Percentiles rank a stretch among this genome's conserved stretches.
Conservation (phyloP, 2,797 vertebrate species). For the Agapornis canus region DNA sequence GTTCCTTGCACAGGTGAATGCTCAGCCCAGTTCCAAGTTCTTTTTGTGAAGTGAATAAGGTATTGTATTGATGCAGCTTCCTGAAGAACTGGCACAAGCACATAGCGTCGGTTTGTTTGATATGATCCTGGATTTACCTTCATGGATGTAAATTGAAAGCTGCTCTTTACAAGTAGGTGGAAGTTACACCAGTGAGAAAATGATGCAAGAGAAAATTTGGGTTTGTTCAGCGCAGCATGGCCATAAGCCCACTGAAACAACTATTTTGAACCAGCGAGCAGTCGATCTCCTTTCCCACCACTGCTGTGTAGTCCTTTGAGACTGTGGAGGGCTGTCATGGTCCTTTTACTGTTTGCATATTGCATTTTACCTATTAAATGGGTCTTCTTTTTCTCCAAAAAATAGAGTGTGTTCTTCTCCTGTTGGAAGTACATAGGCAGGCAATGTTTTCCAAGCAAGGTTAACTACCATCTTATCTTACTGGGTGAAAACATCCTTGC, state of each 20-base stretch:
- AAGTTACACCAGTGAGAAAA: not conserved
- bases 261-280: not conserved
- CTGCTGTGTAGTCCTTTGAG: not conserved
- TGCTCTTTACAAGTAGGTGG: not conserved
- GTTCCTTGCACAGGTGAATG: not conserved
- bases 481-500: not conserved
- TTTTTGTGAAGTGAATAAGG: not conserved
- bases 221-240: not conserved
- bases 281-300: not conserved
- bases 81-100: not conserved
- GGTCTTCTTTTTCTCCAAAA: not conserved
- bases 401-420: not conserved
- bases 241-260: not conserved
- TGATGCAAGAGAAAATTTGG: not conserved
- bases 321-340: rapidly evolving
- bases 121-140: not conserved
- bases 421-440: not conserved
- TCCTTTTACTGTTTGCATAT: not conserved
- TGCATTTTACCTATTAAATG: not conserved
- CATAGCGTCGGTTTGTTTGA: rapidly evolving
- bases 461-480: not conserved
- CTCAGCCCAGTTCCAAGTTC: not conserved
- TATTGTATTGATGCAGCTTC: not conserved
- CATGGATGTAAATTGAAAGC: not conserved
- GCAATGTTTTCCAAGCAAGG: not conserved